Base-by-base conservation (phyloP, 2,888 invertebrate genomes). In the Brachyopa scutellaris region DNA sequence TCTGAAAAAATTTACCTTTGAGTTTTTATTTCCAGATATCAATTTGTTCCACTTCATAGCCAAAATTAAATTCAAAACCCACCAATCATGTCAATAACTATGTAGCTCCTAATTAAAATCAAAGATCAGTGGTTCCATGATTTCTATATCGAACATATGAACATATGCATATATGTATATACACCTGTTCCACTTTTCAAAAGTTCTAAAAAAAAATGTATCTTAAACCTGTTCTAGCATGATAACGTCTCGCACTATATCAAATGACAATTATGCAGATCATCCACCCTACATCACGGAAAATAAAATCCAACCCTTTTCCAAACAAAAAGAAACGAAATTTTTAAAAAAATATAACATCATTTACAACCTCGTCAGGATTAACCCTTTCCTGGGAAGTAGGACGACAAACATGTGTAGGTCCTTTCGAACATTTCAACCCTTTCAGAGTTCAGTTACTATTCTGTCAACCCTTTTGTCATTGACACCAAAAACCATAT, bases 241-340 rank as follows among this genome's bases (percentile, higher is more conserved):
- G n/a, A 53, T 15, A 66, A 59, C 45, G 31, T 33, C 19, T 49
- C 47, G 13, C 67, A 67, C 73, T 73, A 55, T 40, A 67, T 79
- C 73, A 79, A 73, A 73, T 79, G 59, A 33, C 38, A 79, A 79
- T 73, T 79, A 79, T 79, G 73, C 67, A 79, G 31, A 67, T 73
- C 53, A 55, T 4, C 23, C 15, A 36, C 21, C 61, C 42, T 8
- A 51, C 15, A n/a, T 19, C 33, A 13, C 21, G 9, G n/a, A 36
- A 9, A 2, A 33, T 15, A 23, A 42, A 61, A 23, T 9, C 5
- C 31, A 79, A 79, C 73, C 79, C 79, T 67, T 79, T 55, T 11
- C 1, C 26, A 59, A 66, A 72, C 66, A 66, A 79, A n/a, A 38
- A 53, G 67, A 19, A 55, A 67, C 9, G 3, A 33, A 49, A 38